Conservation (phyloP, 2,113 vertebrate species). For the Connochaetes taurinus region DNA sequence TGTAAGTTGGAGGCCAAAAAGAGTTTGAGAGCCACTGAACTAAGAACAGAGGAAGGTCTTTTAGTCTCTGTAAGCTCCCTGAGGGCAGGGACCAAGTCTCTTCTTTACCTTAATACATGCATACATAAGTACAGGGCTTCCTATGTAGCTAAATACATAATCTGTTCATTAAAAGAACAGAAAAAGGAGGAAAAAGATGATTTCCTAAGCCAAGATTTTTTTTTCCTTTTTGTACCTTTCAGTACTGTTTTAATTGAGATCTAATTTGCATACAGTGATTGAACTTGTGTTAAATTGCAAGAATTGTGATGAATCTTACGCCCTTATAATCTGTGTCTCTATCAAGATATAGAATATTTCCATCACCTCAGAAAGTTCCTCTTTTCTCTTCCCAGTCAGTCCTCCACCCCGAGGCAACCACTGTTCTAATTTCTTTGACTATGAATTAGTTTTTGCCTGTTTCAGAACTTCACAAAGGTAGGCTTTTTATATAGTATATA, state of each 20-base stretch:
- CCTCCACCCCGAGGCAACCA: neutral
- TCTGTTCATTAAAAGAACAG: neutral
- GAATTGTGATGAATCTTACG: neutral
- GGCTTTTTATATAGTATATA: neutral
- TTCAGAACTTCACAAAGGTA: neutral
- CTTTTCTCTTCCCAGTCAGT: neutral
- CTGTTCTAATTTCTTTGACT: neutral
- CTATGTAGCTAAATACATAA: neutral
- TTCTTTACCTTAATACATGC: neutral
- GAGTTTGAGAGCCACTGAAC: neutral
- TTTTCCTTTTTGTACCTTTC: neutral
- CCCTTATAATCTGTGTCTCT: neutral
- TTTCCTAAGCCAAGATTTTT: neutral
- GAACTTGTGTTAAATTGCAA: neutral
- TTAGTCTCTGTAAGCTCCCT: neutral
- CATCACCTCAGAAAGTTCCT: neutral
- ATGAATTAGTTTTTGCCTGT: neutral
- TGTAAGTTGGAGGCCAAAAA: neutral
- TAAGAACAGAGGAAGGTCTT: neutral
- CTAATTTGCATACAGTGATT: neutral
- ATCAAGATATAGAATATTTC: neutral
- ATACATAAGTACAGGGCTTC: neutral
- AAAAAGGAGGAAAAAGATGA: neutral
- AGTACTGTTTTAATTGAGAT: neutral
- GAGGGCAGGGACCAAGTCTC: neutral